These are phyloP conservation scores for Amorpha juglandis DNA, from an alignment of 2,888 invertebrate genomes.

Conservation along the genomic window DNA sequence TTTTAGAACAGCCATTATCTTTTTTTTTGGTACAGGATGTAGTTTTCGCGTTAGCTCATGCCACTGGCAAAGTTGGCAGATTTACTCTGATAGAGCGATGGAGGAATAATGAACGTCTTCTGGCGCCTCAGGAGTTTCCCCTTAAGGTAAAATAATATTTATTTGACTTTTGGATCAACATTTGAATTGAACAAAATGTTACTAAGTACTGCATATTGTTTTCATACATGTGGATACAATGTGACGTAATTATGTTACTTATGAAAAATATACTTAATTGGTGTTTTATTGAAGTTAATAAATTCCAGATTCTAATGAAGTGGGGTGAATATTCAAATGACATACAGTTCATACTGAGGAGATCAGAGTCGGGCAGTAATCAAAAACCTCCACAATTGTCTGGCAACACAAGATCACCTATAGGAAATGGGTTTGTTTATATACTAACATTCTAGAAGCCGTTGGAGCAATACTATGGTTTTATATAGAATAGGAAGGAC, in stretches of 20 bases:
- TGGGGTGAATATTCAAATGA: slow-evolving; percentile 99
- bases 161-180: neutral
- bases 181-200: no score
- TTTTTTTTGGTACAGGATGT: slow-evolving; percentile 90
- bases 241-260: no score
- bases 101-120: slow-evolving; percentile 95
- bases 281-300: slow-evolving; percentile 14
- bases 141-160: slow-evolving; percentile 86
- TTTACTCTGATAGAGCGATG: slow-evolving; percentile 98
- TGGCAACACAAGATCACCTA: slow-evolving; percentile 72
- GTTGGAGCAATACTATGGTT: no score
- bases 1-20: slow-evolving; percentile 35
- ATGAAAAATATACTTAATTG: no score
- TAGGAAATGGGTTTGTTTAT: slow-evolving; percentile 72
- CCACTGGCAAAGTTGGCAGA: slow-evolving; percentile 98
- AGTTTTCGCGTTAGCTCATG: slow-evolving; percentile 98
- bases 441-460: neutral
- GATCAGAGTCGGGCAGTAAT: slow-evolving; percentile 85
- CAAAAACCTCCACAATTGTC: slow-evolving; percentile 66
- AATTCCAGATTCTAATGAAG: slow-evolving; percentile 91
- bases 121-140: slow-evolving; percentile 97
- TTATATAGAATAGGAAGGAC: no score
- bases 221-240: no score
- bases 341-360: slow-evolving; percentile 96
- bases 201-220: no score